Evolutionary conservation across 2,888 invertebrate genomes (phyloP).

Genomic region (Pollenia amentaria): DNA sequence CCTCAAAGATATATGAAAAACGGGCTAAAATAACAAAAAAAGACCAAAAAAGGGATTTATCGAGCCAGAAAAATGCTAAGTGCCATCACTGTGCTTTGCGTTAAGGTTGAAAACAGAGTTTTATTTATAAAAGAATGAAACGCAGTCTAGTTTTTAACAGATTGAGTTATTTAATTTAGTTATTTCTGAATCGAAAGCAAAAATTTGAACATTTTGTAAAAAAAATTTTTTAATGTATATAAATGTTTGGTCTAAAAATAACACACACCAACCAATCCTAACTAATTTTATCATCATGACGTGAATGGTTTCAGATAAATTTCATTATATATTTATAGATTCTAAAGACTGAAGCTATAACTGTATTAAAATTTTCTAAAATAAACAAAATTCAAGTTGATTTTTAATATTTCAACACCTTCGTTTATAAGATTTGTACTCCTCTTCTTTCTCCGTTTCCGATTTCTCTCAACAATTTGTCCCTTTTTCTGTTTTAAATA

Average conservation of each 20-base stretch:
- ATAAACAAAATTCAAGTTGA: slow-evolving; percentile 40
- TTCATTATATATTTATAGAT: neutral
- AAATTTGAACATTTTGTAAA: too few relatives aligned
- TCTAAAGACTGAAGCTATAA: neutral
- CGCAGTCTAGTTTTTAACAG: too few relatives aligned
- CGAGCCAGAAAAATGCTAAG: too few relatives aligned
- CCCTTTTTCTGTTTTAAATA: neutral
- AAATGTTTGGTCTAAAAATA: neutral
- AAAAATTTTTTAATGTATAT: too few relatives aligned
- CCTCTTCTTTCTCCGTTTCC: neutral
- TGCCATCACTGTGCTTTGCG: too few relatives aligned
- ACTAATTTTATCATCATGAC: slow-evolving; percentile 2
- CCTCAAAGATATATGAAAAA: too few relatives aligned
- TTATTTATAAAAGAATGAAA: too few relatives aligned
- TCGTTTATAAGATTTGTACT: neutral
- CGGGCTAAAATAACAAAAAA: too few relatives aligned
- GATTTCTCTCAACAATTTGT: slow-evolving; percentile 35
- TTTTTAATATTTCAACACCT: slow-evolving; percentile 50
- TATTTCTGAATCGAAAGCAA: too few relatives aligned
- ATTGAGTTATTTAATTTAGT: too few relatives aligned
- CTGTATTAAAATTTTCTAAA: neutral
- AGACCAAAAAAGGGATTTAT: too few relatives aligned
- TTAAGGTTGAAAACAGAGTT: too few relatives aligned
- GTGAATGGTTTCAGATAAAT: neutral
- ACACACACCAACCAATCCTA: neutral